phyloP scores from a whole-genome alignment of 2,797 vertebrate species.

The Tachyglossus aculeatus region DNA sequence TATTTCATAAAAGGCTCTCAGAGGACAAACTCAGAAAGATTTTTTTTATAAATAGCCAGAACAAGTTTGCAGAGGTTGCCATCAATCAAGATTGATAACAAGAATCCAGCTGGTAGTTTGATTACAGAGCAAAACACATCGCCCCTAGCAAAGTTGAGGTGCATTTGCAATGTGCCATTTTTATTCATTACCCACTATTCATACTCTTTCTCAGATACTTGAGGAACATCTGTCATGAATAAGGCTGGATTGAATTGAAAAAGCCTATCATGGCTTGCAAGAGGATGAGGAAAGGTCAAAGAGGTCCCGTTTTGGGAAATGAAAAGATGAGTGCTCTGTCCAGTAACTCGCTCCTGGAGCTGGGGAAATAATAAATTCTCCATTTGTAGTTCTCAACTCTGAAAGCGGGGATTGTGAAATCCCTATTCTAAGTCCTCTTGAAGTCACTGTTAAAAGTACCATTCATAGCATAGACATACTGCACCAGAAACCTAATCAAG shows the following conservation, averaged over 20 bases:
- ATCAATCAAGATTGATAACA: background rate
- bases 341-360: no score
- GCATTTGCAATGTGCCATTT: background rate
- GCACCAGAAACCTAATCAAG: background rate
- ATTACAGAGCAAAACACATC: background rate
- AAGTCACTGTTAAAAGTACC: background rate
- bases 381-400: no score
- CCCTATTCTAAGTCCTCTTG: background rate
- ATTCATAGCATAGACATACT: accelerated
- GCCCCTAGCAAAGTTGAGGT: background rate
- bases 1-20: background rate
- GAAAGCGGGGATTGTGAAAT: no score
- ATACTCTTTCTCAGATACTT: no score
- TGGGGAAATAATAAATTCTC: no score
- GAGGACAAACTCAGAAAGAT: background rate
- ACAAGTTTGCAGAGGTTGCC: background rate
- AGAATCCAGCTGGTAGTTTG: background rate
- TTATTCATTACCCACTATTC: background rate
- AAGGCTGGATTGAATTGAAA: no score
- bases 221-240: no score
- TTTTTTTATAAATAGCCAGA: background rate
- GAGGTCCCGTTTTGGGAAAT: no score
- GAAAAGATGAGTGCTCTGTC: no score
- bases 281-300: no score
- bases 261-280: no score